Base-by-base conservation (phyloP, 2,113 vertebrate genomes). In the Ia io region DNA sequence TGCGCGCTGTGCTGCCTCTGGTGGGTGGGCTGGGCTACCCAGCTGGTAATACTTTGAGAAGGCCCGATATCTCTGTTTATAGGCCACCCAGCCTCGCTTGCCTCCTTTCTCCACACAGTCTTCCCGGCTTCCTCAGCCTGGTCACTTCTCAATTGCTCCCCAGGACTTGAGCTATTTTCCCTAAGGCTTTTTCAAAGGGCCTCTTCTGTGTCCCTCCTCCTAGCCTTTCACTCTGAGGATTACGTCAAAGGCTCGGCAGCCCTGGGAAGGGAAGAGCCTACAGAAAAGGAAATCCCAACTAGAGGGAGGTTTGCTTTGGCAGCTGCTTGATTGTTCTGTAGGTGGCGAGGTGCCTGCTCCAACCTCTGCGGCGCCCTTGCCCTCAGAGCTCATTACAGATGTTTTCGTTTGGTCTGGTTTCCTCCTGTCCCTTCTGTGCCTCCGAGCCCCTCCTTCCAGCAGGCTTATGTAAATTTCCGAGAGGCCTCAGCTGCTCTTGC, bases 391-490 rank as follows among this genome's bases (percentile, higher is more conserved):
- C 88, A 1, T 40, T 84, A 80, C 84, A 96, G 90, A 79, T 17
- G 1, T 47, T 97, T 90, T 91, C 95, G 61, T 77, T 49, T n/a
- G 84, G 42, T 76, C 92, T 80, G 86, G 32, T 95, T 93, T 63
- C 49, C 10, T 78, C 37, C 70, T 51, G 56, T 51, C 32, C 59
- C 65, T n/a, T 35, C 88, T 87, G 77, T 73, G 92, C 1, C 63
- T 80, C 11, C 78, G n/a, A 84, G 88, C 73, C 69, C 37, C 32
- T 44, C 74, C 61, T 92, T 84, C 22, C 65, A 87, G 22, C 63
- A 67, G 35, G 90, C 28, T 97, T 97, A 92, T 88, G 93, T 90
- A 91, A 94, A 96, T 96, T 94, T 95, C 92, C 32, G 0, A 23
- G 1, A 51, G 93, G 79, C 80, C 79, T 92, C 61, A 44, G 83